A percentile compares a stretch with the other conserved stretches of the same genome.
These are phyloP conservation scores for Plebejus melissa DNA, from an alignment of 2,888 invertebrate species.

Conservation along the genomic window DNA sequence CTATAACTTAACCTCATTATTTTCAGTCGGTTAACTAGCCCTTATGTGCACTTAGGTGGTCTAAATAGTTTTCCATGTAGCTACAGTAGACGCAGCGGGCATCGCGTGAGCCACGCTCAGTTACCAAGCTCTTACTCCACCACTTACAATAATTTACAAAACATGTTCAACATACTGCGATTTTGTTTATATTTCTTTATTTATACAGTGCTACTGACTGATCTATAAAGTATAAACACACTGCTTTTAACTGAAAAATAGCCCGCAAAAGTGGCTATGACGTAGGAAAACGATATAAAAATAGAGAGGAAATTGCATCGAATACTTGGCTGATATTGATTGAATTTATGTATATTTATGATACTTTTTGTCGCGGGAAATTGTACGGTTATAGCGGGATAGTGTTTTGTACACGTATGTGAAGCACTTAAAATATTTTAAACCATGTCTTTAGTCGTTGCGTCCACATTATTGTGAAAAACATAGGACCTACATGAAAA, in stretches of 20 bases:
- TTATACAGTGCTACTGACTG: not conserved
- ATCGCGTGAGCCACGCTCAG: conserved; percentile 55
- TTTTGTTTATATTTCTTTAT: not conserved
- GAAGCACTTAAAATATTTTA: no score
- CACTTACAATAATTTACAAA: conserved; percentile 53
- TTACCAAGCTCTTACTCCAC: conserved; percentile 60
- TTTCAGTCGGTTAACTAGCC: not conserved
- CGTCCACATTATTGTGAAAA: no score
- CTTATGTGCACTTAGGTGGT: not conserved
- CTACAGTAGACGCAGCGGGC: conserved; percentile 47
- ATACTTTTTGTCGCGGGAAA: no score
- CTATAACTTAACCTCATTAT: not conserved
- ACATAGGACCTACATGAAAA: no score
- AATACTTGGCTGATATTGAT: no score
- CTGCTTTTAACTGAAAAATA: not conserved
- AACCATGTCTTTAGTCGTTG: no score
- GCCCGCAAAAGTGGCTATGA: not conserved
- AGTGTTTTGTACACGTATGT: no score
- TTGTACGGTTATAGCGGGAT: no score
- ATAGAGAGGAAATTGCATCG: no score
- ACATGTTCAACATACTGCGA: conserved; percentile 59
- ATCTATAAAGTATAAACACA: not conserved
- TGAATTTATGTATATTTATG: no score
- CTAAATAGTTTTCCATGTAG: conserved; percentile 25
- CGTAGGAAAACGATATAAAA: not conserved